phyloP scores from a whole-genome alignment of 1,140 invertebrate species.

The Eurosta solidaginis region DNA sequence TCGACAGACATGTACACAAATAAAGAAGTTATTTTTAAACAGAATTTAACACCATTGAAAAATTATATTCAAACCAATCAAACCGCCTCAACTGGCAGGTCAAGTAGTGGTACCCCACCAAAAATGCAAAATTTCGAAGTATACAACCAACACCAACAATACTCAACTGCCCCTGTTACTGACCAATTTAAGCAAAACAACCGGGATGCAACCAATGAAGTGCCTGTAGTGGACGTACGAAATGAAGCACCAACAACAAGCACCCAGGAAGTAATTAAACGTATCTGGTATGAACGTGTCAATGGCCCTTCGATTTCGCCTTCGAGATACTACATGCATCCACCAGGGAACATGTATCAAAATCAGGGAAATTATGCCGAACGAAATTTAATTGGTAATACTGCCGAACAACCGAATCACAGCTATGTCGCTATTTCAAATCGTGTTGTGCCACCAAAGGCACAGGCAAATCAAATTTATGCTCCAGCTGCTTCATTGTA shows the following conservation, averaged over 20 bases:
- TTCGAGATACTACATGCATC: slow-evolving; percentile 45
- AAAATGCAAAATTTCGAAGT: slow-evolving; percentile 37
- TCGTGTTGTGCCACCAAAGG: slow-evolving; percentile 49
- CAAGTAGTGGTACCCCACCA: slow-evolving; percentile 38
- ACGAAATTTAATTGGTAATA: slow-evolving; percentile 14
- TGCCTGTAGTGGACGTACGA: background rate
- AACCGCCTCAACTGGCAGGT: slow-evolving; percentile 35
- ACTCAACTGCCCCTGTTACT: background rate
- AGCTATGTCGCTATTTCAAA: slow-evolving; percentile 57
- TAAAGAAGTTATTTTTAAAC: slow-evolving; percentile 51
- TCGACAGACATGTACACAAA: slow-evolving; percentile 61
- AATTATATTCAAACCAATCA: slow-evolving; percentile 45
- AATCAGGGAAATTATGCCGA: slow-evolving; percentile 42
- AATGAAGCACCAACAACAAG: background rate
- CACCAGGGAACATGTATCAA: slow-evolving; percentile 46
- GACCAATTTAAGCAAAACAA: slow-evolving; percentile 33
- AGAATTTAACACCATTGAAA: slow-evolving; percentile 54
- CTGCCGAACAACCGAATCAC: slow-evolving; percentile 43
- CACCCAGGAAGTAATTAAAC: slow-evolving; percentile 60
- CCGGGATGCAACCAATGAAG: background rate
- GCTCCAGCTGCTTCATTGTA: slow-evolving; percentile 45
- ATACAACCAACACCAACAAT: slow-evolving; percentile 35
- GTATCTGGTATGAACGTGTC: slow-evolving; percentile 61
- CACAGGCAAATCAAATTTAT: slow-evolving; percentile 37
- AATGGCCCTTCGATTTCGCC: slow-evolving; percentile 38